Percentiles rank a stretch among this genome's conserved stretches.
phyloP scores from a whole-genome alignment of 2,888 invertebrate species.

The Sisyra nigra region DNA sequence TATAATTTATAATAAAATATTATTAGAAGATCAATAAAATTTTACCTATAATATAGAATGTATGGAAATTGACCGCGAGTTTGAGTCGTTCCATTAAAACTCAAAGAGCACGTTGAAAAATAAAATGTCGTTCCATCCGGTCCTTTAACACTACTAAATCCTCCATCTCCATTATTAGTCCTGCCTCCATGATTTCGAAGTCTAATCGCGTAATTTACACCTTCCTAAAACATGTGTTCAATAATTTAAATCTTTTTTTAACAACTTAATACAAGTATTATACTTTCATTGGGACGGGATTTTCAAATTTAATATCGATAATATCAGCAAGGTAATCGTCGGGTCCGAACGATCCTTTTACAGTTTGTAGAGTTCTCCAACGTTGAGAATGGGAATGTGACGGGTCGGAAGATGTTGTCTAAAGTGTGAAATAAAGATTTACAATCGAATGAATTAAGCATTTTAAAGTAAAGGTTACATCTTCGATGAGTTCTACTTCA shows the following conservation, averaged over 20 bases:
- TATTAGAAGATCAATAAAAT: slow-evolving; percentile 9
- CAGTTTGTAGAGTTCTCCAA: slow-evolving; percentile 78
- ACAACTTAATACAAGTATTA: slow-evolving; percentile 6
- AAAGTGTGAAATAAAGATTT: slow-evolving; percentile 12
- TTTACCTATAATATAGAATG: slow-evolving; percentile 71
- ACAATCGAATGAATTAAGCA: background rate
- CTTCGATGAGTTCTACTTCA: slow-evolving; percentile 76
- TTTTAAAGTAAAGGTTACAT: slow-evolving; percentile 26
- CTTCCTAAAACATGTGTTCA: slow-evolving; percentile 40
- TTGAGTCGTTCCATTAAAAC: slow-evolving; percentile 92
- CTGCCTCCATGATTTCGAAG: slow-evolving; percentile 80
- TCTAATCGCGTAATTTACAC: slow-evolving; percentile 75
- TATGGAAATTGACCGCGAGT: slow-evolving; percentile 90
- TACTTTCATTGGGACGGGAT: slow-evolving; percentile 72
- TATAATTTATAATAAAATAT: background rate
- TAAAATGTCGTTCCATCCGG: slow-evolving; percentile 85
- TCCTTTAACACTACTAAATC: slow-evolving; percentile 73
- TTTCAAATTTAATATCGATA: slow-evolving; percentile 79
- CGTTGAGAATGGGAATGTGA: slow-evolving; percentile 51
- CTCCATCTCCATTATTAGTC: slow-evolving; percentile 90
- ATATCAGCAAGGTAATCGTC: slow-evolving; percentile 79
- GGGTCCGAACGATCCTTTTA: slow-evolving; percentile 68
- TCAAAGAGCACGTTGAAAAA: slow-evolving; percentile 80
- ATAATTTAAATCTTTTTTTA: slow-evolving; percentile 8
- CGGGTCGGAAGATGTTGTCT: slow-evolving; percentile 30